phyloP scores from a whole-genome alignment of 2,113 vertebrate genomes.

The Argyrosomus japonicus region DNA sequence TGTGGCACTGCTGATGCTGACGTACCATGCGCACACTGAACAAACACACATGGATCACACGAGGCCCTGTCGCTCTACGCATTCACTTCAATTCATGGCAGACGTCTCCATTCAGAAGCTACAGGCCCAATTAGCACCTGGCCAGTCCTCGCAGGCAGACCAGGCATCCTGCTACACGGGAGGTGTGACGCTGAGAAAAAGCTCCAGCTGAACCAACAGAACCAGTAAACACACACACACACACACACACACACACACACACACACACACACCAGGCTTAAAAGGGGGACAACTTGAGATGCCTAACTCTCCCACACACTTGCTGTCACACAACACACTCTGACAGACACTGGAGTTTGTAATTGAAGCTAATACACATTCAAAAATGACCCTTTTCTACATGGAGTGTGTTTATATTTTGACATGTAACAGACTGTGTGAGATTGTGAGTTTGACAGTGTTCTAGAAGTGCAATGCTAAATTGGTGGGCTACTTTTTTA shows the following conservation, averaged over 20 bases:
- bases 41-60: slow-evolving; percentile 52
- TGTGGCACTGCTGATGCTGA: slow-evolving; percentile 17
- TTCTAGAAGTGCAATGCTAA: not conserved
- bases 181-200: slow-evolving; percentile 61
- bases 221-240: slow-evolving; percentile 8
- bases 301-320: not conserved
- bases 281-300: not conserved
- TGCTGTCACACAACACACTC: not conserved
- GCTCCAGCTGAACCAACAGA: slow-evolving; percentile 71
- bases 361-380: not conserved
- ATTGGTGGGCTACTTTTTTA: not conserved
- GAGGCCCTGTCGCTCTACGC: not conserved
- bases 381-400: not conserved
- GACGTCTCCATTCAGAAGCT: slow-evolving; percentile 62
- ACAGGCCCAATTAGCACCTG: slow-evolving; percentile 72
- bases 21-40: slow-evolving; percentile 32
- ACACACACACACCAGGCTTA: not conserved
- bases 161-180: slow-evolving; percentile 43
- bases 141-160: slow-evolving; percentile 25
- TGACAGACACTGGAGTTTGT: not conserved
- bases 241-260: slow-evolving; percentile 13
- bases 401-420: not conserved
- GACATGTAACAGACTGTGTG: not conserved
- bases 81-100: slow-evolving; percentile 56
- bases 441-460: not conserved